A percentile compares a stretch with the other conserved stretches of the same genome.
phyloP scores from a whole-genome alignment of 2,113 vertebrate species.

The Burhinus bistriatus region DNA sequence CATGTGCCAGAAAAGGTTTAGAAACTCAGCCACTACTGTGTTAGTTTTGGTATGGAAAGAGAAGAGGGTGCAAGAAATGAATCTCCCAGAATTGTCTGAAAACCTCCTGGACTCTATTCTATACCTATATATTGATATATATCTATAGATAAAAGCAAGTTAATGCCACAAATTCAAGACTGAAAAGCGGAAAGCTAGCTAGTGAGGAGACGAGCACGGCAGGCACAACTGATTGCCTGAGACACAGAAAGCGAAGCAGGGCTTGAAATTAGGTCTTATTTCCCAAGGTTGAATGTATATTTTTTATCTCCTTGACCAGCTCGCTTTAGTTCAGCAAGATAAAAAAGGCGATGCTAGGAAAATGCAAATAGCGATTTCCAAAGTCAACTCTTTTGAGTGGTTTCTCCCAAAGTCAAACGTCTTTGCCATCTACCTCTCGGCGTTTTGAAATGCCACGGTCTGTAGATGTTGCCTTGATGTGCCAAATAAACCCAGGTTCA shows the following conservation, averaged over 20 bases:
- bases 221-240: not conserved
- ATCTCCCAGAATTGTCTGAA: not conserved
- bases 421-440: not conserved
- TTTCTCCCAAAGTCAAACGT: not conserved
- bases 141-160: not conserved
- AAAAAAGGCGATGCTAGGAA: not conserved
- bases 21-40: not conserved
- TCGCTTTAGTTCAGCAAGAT: not conserved
- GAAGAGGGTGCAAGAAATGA: accelerated
- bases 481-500: not conserved
- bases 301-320: not conserved
- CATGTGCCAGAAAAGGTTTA: not conserved
- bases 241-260: not conserved
- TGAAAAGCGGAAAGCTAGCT: not conserved
- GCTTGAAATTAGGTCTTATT: constrained; percentile 31
- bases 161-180: not conserved
- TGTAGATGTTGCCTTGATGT: not conserved
- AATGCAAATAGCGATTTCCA: not conserved
- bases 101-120: not conserved
- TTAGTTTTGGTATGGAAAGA: not conserved
- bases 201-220: accelerated
- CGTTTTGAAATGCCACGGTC: accelerated
- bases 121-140: not conserved
- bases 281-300: accelerated
- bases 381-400: not conserved